These are phyloP conservation scores for Ophioninae sp. DNA, from an alignment of 2,888 invertebrate genomes.

Conservation along the genomic window DNA sequence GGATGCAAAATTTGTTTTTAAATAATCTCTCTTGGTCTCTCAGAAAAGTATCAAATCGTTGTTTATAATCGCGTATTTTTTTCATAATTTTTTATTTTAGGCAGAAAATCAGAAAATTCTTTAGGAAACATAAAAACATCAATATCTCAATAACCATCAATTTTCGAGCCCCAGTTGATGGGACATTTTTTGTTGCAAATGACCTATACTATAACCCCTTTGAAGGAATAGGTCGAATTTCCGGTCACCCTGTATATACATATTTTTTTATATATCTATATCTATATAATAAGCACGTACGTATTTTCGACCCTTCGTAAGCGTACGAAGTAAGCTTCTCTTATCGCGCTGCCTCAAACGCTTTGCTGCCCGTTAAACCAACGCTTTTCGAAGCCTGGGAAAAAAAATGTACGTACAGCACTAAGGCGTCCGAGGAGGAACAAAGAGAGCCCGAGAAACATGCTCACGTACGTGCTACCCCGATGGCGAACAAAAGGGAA, in stretches of 20 bases:
- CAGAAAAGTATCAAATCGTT: no score
- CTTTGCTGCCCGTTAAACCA: conserved; percentile 59
- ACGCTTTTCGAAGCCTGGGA: conserved; percentile 41
- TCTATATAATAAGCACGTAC: neutral
- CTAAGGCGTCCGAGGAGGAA: conserved; percentile 18
- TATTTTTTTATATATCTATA: neutral
- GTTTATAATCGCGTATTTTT: no score
- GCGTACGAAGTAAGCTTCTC: conserved; percentile 62
- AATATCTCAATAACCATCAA: no score
- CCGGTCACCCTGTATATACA: conserved; percentile 7
- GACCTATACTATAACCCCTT: no score
- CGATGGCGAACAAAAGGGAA: conserved; percentile 18
- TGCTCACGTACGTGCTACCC: conserved; percentile 49
- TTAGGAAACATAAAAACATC: no score
- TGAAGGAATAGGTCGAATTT: no score
- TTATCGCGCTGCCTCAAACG: conserved; percentile 54
- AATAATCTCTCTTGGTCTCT: neutral
- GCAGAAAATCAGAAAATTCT: no score
- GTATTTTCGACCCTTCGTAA: conserved; percentile 53
- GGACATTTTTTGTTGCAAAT: no score
- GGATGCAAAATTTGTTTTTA: no score
- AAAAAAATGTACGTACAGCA: conserved; percentile 54
- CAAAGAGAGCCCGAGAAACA: conserved; percentile 36
- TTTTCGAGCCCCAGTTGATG: no score
- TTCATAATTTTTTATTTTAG: no score